phyloP scores from a whole-genome alignment of 2,888 invertebrate species.

The Xylota sylvarum region DNA sequence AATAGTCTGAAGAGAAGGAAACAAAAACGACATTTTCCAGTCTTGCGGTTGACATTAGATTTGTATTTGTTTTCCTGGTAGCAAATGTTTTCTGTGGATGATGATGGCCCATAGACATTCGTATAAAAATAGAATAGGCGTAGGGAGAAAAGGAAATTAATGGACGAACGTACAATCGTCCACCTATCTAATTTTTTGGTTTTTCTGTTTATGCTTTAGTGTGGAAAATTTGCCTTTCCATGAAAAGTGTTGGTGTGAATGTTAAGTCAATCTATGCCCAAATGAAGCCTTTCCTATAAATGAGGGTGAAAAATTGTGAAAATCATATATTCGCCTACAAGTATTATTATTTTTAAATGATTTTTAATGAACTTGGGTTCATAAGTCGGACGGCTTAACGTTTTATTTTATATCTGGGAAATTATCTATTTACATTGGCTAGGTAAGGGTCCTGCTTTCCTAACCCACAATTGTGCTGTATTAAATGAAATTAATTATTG shows the following conservation, averaged over 20 bases:
- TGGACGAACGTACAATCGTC: slow-evolving; percentile 10
- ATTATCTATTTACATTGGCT: too few species aligned
- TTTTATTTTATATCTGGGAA: background rate
- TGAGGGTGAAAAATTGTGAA: background rate
- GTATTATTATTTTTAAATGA: background rate
- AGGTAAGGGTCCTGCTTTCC: too few species aligned
- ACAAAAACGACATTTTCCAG: slow-evolving; percentile 46
- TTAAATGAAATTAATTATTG: too few species aligned
- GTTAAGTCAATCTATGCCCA: slow-evolving; percentile 6
- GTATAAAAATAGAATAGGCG: slow-evolving; percentile 24
- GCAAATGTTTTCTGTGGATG: slow-evolving; percentile 28
- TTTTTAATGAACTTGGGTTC: background rate
- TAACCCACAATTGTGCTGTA: too few species aligned
- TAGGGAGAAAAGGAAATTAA: slow-evolving; percentile 35
- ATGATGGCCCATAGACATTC: slow-evolving; percentile 13
- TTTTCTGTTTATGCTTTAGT: slow-evolving; percentile 26
- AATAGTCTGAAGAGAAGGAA: slow-evolving; percentile 16
- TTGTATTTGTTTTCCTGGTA: slow-evolving; percentile 38
- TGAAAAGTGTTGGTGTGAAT: background rate
- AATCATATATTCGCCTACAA: background rate
- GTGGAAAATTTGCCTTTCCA: slow-evolving; percentile 18
- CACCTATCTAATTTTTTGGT: slow-evolving; percentile 37
- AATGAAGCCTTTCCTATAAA: slow-evolving; percentile 8
- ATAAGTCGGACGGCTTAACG: background rate
- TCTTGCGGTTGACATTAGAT: slow-evolving; percentile 49